These are phyloP conservation scores for Heliangelus exortis DNA, from an alignment of 2,797 vertebrate genomes.

Conservation along the genomic window DNA sequence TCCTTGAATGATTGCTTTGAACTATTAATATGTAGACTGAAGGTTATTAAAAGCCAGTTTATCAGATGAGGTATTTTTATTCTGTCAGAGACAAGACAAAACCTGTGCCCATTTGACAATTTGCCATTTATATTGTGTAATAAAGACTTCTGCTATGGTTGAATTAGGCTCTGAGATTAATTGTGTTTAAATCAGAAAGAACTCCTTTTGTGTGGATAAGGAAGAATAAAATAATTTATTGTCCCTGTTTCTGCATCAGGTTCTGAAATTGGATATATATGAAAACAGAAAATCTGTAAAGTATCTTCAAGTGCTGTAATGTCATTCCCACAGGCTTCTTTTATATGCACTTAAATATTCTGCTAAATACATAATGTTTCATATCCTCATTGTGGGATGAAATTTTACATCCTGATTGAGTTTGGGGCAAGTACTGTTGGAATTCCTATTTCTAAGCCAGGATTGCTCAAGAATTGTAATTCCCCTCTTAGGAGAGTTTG, in stretches of 20 bases:
- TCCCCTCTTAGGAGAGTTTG: not conserved
- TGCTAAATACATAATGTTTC: not conserved
- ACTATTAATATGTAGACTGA: not conserved
- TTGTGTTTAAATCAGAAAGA: not conserved
- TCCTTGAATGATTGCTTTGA: not conserved
- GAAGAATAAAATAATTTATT: not conserved
- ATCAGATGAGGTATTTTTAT: not conserved
- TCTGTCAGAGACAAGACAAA: not conserved
- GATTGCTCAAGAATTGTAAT: not conserved
- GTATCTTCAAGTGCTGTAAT: not conserved
- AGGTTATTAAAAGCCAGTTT: not conserved
- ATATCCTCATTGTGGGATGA: not conserved
- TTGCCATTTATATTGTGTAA: not conserved
- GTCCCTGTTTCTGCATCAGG: not conserved
- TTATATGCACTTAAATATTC: not conserved
- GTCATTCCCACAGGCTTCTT: not conserved
- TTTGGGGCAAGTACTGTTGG: not conserved
- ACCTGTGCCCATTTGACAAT: not conserved
- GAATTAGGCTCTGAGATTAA: not conserved
- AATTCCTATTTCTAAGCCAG: not conserved
- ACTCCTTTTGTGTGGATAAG: not conserved
- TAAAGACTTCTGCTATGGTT: not conserved
- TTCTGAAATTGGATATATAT: not conserved
- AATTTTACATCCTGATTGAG: not conserved
- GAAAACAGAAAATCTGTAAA: not conserved